A percentile compares a stretch with the other conserved stretches of the same genome.
Conservation (phyloP, 2,113 vertebrate genomes). For the Loxodonta africana region DNA sequence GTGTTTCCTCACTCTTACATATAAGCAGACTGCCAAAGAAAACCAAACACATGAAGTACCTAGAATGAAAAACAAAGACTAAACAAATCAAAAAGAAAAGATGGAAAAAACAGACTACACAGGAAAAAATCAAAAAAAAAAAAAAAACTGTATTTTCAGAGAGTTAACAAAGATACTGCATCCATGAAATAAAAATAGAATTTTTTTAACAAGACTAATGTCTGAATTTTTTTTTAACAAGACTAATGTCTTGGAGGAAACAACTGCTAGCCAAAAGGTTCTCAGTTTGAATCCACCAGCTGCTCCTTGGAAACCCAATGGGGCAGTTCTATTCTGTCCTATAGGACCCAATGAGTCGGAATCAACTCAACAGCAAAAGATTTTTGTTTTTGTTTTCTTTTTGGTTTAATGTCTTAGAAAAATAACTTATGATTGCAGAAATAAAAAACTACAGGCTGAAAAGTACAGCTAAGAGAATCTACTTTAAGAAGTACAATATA, state of each 20-base stretch:
- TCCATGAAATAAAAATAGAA: neutral
- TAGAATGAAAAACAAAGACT: neutral
- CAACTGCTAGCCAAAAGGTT: too few relatives aligned
- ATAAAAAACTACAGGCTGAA: neutral
- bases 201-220: too few relatives aligned
- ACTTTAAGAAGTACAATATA: neutral
- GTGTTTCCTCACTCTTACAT: neutral
- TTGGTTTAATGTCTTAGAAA: neutral
- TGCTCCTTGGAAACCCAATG: too few relatives aligned
- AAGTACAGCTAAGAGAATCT: slow-evolving; percentile 34
- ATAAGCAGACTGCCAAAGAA: neutral
- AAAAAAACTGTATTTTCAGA: neutral
- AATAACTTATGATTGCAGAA: slow-evolving; percentile 32
- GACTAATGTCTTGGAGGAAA: neutral
- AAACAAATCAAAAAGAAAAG: neutral
- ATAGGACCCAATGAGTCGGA: too few relatives aligned
- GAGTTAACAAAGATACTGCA: neutral
- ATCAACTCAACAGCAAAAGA: too few relatives aligned
- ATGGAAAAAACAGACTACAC: neutral
- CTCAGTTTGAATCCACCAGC: too few relatives aligned
- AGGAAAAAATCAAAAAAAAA: neutral
- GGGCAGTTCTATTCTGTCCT: too few relatives aligned
- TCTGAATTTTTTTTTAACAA: too few relatives aligned
- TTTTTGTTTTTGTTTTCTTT: neutral
- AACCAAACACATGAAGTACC: neutral